Evolutionary conservation across 2,113 vertebrate genomes (phyloP).

Genomic region (Parus major): DNA sequence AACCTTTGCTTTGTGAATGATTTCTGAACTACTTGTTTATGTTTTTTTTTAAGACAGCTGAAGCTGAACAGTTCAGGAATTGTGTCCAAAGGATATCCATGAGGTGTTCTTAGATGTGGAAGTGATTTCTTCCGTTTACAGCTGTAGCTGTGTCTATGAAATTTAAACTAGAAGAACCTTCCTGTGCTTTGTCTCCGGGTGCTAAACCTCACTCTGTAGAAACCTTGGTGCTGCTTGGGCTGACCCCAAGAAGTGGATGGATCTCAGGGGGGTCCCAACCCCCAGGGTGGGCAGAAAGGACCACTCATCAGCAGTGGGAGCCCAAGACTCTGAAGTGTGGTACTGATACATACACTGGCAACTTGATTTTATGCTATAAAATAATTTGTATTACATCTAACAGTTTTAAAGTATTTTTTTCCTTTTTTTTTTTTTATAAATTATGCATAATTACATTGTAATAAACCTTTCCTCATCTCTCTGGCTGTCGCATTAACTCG

Average conservation of each 20-base stretch:
- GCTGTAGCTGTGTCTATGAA: background rate
- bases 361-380: slow-evolving; percentile 83
- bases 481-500: background rate
- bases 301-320: background rate
- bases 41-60: background rate
- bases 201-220: background rate
- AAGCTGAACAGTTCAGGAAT: background rate
- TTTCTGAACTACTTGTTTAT: background rate
- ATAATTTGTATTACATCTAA: slow-evolving; percentile 85
- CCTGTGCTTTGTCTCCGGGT: background rate
- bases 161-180: background rate
- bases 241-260: background rate
- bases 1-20: background rate
- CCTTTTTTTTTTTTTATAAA: slow-evolving; percentile 55
- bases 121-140: background rate
- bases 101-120: background rate
- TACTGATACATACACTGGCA: slow-evolving; percentile 91
- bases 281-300: background rate
- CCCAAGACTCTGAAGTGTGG: slow-evolving; percentile 61
- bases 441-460: slow-evolving; percentile 81
- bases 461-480: slow-evolving; percentile 17
- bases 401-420: slow-evolving; percentile 55
- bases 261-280: background rate
- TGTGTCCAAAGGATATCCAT: background rate
- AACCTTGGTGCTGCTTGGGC: slow-evolving; percentile 5